Percentiles rank a stretch among this genome's conserved stretches.
phyloP scores from a whole-genome alignment of 2,888 invertebrate species.

The Heterodera filipjevi region DNA sequence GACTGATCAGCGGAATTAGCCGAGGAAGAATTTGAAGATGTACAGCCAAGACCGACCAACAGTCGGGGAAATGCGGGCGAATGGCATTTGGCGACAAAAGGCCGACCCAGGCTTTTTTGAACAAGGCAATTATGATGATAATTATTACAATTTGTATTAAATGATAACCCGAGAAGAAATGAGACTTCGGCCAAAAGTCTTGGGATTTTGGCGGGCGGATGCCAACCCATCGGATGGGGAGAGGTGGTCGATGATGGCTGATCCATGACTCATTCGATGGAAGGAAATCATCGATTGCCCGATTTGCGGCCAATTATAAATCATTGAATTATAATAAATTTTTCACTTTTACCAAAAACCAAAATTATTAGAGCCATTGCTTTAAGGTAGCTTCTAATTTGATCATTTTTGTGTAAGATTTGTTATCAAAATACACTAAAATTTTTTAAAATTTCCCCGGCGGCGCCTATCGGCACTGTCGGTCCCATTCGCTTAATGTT shows the following conservation, averaged over 20 bases:
- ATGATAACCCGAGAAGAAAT: background rate
- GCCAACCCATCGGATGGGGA: background rate
- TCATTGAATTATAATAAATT: too few relatives aligned
- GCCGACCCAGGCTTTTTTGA: background rate
- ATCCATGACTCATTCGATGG: too few relatives aligned
- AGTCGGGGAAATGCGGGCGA: background rate
- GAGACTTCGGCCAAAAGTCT: background rate
- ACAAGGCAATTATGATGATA: background rate
- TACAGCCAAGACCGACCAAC: background rate
- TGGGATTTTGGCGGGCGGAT: slow-evolving; percentile 1
- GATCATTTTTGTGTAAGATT: too few relatives aligned
- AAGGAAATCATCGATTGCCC: too few relatives aligned
- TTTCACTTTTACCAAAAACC: too few relatives aligned
- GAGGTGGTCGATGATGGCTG: background rate
- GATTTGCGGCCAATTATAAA: too few relatives aligned
- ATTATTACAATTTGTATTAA: background rate
- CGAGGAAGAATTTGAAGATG: background rate
- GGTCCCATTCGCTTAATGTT: too few relatives aligned
- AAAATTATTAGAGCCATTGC: too few relatives aligned
- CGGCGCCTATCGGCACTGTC: too few relatives aligned
- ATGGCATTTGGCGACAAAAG: background rate
- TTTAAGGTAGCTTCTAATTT: too few relatives aligned
- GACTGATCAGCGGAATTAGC: background rate
- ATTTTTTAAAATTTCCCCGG: too few relatives aligned
- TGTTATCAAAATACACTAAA: too few relatives aligned